Percentiles rank a stretch among this genome's conserved stretches.
These are phyloP conservation scores for Acipenser ruthenus DNA, from an alignment of 2,797 vertebrate genomes.

Conservation along the genomic window DNA sequence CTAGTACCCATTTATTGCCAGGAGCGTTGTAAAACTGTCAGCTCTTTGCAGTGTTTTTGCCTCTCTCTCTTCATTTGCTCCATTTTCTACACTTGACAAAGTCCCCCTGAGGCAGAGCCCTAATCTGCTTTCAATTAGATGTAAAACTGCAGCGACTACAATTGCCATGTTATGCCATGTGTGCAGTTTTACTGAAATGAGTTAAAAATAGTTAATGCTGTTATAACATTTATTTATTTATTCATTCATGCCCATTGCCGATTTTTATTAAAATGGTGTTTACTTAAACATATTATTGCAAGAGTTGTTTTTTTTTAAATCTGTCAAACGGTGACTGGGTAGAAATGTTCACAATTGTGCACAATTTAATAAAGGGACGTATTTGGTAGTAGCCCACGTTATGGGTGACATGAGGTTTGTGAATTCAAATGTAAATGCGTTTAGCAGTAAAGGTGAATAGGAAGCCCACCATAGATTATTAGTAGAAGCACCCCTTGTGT, in stretches of 20 bases:
- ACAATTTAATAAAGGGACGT: background rate
- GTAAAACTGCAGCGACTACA: conserved; percentile 57
- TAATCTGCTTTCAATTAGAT: conserved; percentile 79
- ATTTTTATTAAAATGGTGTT: background rate
- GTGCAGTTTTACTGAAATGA: too few relatives aligned
- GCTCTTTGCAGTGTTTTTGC: conserved; percentile 62
- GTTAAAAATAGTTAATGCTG: conserved; percentile 1
- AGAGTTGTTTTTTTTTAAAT: background rate
- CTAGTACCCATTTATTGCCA: conserved; percentile 59
- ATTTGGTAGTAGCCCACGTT: background rate
- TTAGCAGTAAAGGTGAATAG: background rate
- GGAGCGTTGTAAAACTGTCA: conserved; percentile 73
- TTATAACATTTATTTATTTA: background rate
- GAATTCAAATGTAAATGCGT: background rate
- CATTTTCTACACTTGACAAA: conserved; percentile 68
- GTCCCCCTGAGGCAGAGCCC: conserved; percentile 69
- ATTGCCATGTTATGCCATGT: background rate
- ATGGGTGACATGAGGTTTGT: background rate
- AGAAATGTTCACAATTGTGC: background rate
- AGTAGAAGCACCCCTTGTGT: background rate
- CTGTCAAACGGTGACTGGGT: background rate
- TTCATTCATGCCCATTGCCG: background rate
- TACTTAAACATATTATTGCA: background rate
- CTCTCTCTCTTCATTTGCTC: conserved; percentile 68
- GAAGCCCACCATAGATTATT: background rate